Evolutionary conservation across 2,113 vertebrate species (phyloP).

Genomic region (Typhlomys cinereus): DNA sequence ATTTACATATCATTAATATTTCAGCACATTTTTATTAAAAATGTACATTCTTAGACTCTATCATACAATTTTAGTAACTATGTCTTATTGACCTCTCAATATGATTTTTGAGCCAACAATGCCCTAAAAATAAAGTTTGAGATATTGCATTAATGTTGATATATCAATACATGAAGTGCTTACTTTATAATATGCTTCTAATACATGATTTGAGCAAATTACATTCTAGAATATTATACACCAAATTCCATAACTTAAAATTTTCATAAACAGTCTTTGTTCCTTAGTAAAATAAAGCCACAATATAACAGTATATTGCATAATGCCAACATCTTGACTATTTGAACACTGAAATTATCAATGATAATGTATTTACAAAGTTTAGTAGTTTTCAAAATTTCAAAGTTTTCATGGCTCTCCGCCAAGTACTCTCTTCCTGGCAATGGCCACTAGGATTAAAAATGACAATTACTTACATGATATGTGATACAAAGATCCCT

Average conservation of each 20-base stretch:
- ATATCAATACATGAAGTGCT: slow-evolving; percentile 7
- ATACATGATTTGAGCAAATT: background rate
- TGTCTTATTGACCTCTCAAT: background rate
- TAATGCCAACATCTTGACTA: background rate
- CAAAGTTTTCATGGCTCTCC: slow-evolving; percentile 69
- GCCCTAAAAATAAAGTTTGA: background rate
- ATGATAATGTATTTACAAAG: slow-evolving; percentile 53
- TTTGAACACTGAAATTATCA: slow-evolving; percentile 7
- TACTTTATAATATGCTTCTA: background rate
- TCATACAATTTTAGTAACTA: background rate
- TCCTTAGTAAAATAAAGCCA: slow-evolving; percentile 9
- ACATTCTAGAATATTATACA: background rate
- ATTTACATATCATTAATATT: background rate
- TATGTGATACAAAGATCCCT: slow-evolving; percentile 80
- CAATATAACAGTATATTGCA: background rate
- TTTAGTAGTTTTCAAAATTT: too few relatives aligned
- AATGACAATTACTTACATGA: slow-evolving; percentile 77
- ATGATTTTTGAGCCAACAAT: slow-evolving; percentile 17
- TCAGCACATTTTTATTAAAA: background rate
- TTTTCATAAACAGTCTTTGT: slow-evolving; percentile 17
- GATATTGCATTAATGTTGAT: slow-evolving; percentile 20
- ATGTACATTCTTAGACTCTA: background rate
- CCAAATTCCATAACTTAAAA: background rate
- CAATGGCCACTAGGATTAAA: slow-evolving; percentile 79
- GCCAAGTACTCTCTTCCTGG: slow-evolving; percentile 74